Base-by-base conservation (phyloP, 1,140 invertebrate species). In the Panagrolaimus sp. region DNA sequence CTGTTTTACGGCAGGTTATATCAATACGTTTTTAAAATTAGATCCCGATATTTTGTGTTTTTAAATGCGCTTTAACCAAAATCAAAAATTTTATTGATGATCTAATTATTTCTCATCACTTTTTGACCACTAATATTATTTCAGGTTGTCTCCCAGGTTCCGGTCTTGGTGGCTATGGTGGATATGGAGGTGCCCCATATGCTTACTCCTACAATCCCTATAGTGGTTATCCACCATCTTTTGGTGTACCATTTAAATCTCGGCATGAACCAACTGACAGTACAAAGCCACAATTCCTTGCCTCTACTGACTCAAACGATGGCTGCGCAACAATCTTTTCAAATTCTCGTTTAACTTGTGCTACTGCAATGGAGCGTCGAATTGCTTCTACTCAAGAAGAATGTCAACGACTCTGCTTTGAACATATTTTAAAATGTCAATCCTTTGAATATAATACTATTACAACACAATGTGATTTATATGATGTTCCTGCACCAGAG, bases 341-440 rank as follows among this genome's bases (percentile, higher is more conserved):
- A 20, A 57, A 57, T 57, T n/a, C 13, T 16, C 51, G 51, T 25
- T 57, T 57, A 20, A 25, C 51, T 0, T 57, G 51, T 57, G 51
- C 51, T 11, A 57, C 51, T 1, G 20, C 51, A 23, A 25, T 57
- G 20, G 51, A 57, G 27, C 14, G 51, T 9, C 51, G 27, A 16
- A 9, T 27, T 57, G 20, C 20, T 11, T 57, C 51, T 11, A n/a
- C 20, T 5, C 20, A 57, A 57, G 51, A 57, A 25, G 51, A 57
- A 16, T 57, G 51, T 16, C 51, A 57, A 57, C n/a, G 27, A 27
- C 27, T 57, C 4, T 57, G 51, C 20, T 57, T 57, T 13, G 51
- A 20, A 20, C 20, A 57, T 27, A 57, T 57, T 57, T 57, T 57
- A 23, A 57, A 57, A 27, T 57, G 51, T 27, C 51, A 57, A 57